Evolutionary conservation across 2,888 invertebrate genomes (phyloP), one percentile per base, ranked within the genome.

Genomic region (Cyaniris semiargus): DNA sequence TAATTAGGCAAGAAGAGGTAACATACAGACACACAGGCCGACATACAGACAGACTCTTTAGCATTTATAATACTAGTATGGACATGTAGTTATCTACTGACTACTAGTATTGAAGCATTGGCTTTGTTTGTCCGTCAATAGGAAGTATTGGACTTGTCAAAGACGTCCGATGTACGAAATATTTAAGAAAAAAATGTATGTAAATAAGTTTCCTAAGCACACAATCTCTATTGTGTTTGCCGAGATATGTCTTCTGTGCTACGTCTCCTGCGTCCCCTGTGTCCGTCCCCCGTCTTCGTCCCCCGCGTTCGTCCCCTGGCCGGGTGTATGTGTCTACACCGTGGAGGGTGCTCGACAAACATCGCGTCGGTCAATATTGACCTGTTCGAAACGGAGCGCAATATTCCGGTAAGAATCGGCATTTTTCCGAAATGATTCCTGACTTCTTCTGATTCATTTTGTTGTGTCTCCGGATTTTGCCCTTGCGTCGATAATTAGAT

Each of bases 311-410:
- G 27, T 27, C 27, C 66, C 66, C 66, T 15, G 66, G 27, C 66
- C 66, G 66, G 66, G 66, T 66, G 66, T 31, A 27, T 66, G 66
- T 66, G 66, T 66, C 66, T 31, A 66, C 66, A 66, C 5, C 66
- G 66, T 18, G 6, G 27, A 66, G 66, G 66, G 66, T 66, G 66
- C 31, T 66, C 15, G 27, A 15, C 66, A 66, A 66, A 66, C 66
- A 66, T 66, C 66, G 27, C 66, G 6, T 5, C 27, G 31, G 66
- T 66, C 66, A 66, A 66, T 66, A 66, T 66, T 66, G 66, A 31
- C 66, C 27, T 3, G 60, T 60, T 23, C 10, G 13, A 13, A 23
- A 10, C 23, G 60, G 3, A 23, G 13, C 23, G 23, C 60, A 23
- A 10, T 3, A 23, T 13, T 4, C 13, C 60, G 66, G 66, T 13